Base-by-base conservation (phyloP, 2,113 vertebrate species). In the Siphamia tubifer region DNA sequence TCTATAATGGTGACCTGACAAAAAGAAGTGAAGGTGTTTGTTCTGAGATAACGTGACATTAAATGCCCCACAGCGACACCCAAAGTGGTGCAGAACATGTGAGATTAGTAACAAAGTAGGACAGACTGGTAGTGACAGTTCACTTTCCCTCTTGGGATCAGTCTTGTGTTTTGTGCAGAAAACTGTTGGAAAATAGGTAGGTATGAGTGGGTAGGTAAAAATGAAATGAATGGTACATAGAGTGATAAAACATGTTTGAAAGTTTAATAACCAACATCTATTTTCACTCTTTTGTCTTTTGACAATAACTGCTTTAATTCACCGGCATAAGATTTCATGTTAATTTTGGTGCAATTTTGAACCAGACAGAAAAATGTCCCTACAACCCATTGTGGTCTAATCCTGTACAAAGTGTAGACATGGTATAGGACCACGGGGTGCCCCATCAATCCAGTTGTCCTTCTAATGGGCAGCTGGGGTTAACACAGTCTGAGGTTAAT, bases 401-500 rank as follows among this genome's bases (percentile, higher is more conserved):
- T 81, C 77, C 58, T 61, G 65, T 54, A 76, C 56, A 68, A 82
- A 73, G 53, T 65, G 16, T 48, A 60, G 53, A 58, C 55, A 84
- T 48, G 74, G 76, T 74, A 49, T 86, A 88, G 81, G 90, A 89
- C 89, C 83, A 68, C 70, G 76, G 73, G 77, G 68, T 73, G 73
- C 44, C 52, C 84, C 92, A 93, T 93, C 89, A 92, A 94, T 93
- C 91, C 85, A 88, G 79, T 84, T 91, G 90, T 89, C 89, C 91
- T 91, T 89, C 88, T 92, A 92, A 92, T 90, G 89, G 88, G 89
- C 87, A 90, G 85, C 77, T 77, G 77, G 87, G 89, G 85, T 85
- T 87, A 88, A 84, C 81, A 70, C 84, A 91, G 90, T 86, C 91
- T 83, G 90, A 93, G 93, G 92, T 93, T 94, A 93, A 93, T 94